These are phyloP conservation scores for Bombus haemorrhoidalis DNA, from an alignment of 1,140 invertebrate species.

Conservation along the genomic window DNA sequence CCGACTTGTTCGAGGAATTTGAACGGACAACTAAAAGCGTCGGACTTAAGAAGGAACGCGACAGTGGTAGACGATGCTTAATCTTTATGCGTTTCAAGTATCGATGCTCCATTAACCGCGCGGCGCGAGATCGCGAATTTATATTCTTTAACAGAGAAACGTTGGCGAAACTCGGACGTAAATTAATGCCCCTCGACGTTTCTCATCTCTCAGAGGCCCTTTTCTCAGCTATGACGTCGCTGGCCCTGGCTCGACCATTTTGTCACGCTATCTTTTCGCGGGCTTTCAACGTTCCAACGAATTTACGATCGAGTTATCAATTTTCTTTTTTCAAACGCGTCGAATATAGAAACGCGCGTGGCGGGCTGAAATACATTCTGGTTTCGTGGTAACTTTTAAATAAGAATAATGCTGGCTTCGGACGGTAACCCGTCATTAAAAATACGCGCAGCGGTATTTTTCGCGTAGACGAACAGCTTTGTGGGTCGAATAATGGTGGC, in stretches of 20 bases:
- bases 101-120: conserved; percentile 22
- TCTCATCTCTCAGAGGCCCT: background rate
- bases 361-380: background rate
- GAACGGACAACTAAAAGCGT: background rate
- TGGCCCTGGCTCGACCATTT: background rate
- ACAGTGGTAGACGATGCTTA: conserved; percentile 7
- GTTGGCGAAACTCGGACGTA: background rate
- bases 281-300: background rate
- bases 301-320: conserved; percentile 1
- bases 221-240: background rate
- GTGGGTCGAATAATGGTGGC: background rate
- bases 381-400: background rate
- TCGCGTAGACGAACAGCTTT: background rate
- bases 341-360: background rate
- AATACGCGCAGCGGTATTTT: background rate
- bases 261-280: background rate
- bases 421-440: background rate
- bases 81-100: conserved; percentile 26
- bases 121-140: conserved; percentile 9
- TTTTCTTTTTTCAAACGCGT: background rate
- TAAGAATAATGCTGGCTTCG: no score
- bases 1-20: background rate
- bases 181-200: conserved; percentile 18
- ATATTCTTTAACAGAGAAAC: conserved; percentile 2
- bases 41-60: background rate